phyloP scores from a whole-genome alignment of 2,113 vertebrate species.

The Natator depressus region DNA sequence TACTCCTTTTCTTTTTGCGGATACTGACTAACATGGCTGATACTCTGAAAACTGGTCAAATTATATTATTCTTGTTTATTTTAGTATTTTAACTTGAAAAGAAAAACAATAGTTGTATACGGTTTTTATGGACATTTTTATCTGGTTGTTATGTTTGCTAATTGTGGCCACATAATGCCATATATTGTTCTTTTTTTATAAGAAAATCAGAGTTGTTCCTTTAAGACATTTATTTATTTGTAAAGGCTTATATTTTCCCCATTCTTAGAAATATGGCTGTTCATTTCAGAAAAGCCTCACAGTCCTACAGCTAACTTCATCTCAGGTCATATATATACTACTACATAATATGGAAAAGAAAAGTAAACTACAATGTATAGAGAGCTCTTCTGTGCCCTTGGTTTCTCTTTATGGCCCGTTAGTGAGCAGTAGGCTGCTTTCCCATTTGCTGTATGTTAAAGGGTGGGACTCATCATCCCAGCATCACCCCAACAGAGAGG shows the following conservation, averaged over 20 bases:
- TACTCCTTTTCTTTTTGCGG: too few relatives aligned
- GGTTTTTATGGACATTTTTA: neutral
- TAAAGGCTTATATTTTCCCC: neutral
- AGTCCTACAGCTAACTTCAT: neutral
- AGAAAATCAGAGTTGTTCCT: neutral
- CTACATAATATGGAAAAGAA: neutral
- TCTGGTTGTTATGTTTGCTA: neutral
- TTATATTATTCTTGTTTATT: constrained; percentile 12
- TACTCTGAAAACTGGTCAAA: neutral
- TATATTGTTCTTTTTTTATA: neutral
- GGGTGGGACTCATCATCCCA: neutral
- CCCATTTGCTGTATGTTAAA: neutral
- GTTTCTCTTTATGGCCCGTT: neutral
- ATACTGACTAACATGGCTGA: too few relatives aligned
- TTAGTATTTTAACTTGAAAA: neutral
- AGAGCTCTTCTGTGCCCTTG: neutral
- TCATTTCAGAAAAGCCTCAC: neutral
- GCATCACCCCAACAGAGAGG: neutral
- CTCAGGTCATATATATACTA: neutral
- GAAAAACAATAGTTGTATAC: neutral
- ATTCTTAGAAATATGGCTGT: neutral
- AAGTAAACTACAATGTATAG: neutral
- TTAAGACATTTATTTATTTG: neutral
- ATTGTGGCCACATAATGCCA: neutral
- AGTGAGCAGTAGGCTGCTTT: neutral